phyloP scores from a whole-genome alignment of 1,140 invertebrate genomes.

The Heliconius congener region DNA sequence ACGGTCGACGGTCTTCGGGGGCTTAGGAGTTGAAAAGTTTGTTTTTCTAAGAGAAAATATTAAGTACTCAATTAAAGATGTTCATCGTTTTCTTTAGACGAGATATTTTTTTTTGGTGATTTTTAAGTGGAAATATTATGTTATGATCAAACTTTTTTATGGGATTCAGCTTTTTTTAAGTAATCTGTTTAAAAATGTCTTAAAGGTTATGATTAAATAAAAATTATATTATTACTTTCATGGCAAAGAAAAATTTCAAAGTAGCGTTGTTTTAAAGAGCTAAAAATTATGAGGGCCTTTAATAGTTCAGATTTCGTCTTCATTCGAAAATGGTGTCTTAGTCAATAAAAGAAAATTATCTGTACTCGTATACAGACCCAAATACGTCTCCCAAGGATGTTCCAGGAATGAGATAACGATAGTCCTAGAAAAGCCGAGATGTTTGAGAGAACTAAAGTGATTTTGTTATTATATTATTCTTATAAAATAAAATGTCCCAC shows the following conservation, averaged over 20 bases:
- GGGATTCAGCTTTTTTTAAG: neutral
- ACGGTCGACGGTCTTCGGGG: conserved; percentile 12
- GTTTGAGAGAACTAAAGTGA: no score
- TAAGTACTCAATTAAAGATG: conserved; percentile 15
- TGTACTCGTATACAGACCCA: no score
- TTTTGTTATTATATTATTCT: no score
- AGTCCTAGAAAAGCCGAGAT: no score
- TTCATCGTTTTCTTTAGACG: conserved; percentile 5
- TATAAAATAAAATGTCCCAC: no score
- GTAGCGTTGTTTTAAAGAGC: neutral
- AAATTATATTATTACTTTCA: neutral
- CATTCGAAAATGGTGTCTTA: no score
- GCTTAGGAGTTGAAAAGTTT: conserved; percentile 12
- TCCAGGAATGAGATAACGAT: no score
- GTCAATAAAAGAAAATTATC: no score
- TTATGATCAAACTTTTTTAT: conserved; percentile 1
- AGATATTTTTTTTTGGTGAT: neutral
- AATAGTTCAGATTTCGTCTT: no score
- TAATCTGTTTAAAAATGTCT: neutral
- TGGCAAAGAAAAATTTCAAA: no score
- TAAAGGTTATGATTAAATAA: neutral
- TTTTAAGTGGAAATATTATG: conserved; percentile 8
- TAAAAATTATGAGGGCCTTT: no score
- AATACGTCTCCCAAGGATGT: no score
- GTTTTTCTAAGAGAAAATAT: conserved; percentile 9